Evolutionary conservation across 1,140 invertebrate species (phyloP), one percentile per base, ranked within the genome.

Genomic region (Diorhabda carinulata): DNA sequence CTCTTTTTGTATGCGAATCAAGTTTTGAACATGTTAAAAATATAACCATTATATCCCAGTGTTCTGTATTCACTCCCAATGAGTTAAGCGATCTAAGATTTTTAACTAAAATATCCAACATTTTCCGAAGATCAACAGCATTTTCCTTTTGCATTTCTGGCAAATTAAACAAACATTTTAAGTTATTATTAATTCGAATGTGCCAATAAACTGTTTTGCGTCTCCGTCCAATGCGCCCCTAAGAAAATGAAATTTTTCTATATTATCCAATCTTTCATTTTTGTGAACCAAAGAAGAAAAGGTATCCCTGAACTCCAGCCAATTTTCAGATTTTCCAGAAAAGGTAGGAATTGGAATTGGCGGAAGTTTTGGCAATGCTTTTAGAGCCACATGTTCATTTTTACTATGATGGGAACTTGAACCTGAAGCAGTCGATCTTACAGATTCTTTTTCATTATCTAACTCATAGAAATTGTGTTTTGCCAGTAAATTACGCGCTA

Each of bases 361-460:
- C 2, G 43, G 57, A 66, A 10, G 57, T 5, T n/a, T 41, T 41
- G 57, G 57, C 25, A 25, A 25, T 25, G 25, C 25, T 25, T 25
- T 25, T 25, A 25, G 25, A 25, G 25, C 25, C 25, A 25, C 1
- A 25, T 25, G 25, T 25, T 25, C 25, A 25, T 25, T 25, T 25
- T 25, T 25, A 25, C 25, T 25, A 25, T 1, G 25, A 25, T 25
- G 25, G 25, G 25, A 25, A 25, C 25, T 25, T 25, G 25, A 25
- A 25, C 25, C 25, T 25, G 25, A 1, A 25, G 25, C 25, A 25
- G 25, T 25, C 25, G 25, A 25, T 25, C 25, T 57, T 57, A 57
- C 52, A n/a, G 44, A 63, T 10, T 63, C 43, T n/a, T 63, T 44
- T 10, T 10, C 61, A n/a, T 42, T 44, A 63, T 10, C 43, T 10